Base-by-base conservation (phyloP, 2,888 invertebrate genomes). In the Drosophila hamatofila region DNA sequence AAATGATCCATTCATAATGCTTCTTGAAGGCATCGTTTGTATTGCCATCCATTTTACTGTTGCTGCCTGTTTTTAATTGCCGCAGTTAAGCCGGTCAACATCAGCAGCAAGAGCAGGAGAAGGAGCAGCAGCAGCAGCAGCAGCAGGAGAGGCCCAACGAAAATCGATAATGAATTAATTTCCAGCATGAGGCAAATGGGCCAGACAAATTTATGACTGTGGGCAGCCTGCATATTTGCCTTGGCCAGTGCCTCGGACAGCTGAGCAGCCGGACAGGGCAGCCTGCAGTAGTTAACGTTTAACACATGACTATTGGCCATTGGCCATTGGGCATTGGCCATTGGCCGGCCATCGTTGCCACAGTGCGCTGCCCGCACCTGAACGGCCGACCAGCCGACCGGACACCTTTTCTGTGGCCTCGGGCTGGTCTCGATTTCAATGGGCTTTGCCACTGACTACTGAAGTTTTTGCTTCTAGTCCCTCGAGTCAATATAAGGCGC, bases 131-230 rank as follows among this genome's bases (percentile, higher is more conserved):
- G 37, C 48, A 56, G 49, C 33, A 48, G 23, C 6, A 12, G 42
- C 9, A 25, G 49, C 46, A 46, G 25, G 4, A 14, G 35, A 18
- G 6, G 49, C n/a, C 18, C n/a, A 16, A 69, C 62, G 74, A 88
- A 81, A 84, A 84, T 84, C 83, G 81, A 84, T 84, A 84, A 86
- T 83, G 87, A 83, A 88, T 86, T 86, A 74, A 88, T 88, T 86
- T 83, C 55, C 63, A 72, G 62, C 69, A 70, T 59, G 55, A 68
- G 81, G 76, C 81, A 87, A 82, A 84, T 87, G 82, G 82, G 72
- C 62, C 81, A 70, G 82, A 84, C 85, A 82, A 82, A 82, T 82
- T 84, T 82, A 82, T 82, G 82, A 75, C 85, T 68, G 51, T 83
- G 54, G 67, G 52, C 57, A 25, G 42, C 51, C 54, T 48, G 69